Percentiles rank a stretch among this genome's conserved stretches.
Evolutionary conservation across 1,140 invertebrate genomes (phyloP).

Genomic region (Hestina assimilis): DNA sequence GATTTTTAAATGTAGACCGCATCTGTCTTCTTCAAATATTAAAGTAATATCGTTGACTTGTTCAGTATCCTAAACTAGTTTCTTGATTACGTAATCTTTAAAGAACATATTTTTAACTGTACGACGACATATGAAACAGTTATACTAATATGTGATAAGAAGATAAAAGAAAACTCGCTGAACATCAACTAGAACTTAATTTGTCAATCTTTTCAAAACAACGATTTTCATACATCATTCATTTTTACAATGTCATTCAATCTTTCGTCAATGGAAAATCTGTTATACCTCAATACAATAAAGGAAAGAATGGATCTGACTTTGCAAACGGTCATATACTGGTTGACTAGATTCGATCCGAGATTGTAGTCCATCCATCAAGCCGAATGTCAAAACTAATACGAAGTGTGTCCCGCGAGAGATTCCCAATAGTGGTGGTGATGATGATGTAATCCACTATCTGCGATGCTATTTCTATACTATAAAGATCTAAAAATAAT

Average conservation of each 20-base stretch:
- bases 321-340: conserved; percentile 45
- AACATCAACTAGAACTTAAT: conserved; percentile 38
- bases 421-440: conserved; percentile 51
- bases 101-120: too few relatives aligned
- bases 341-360: conserved; percentile 62
- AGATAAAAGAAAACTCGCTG: too few relatives aligned
- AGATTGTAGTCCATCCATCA: conserved; percentile 75
- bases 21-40: too few relatives aligned
- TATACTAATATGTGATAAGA: too few relatives aligned
- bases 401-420: conserved; percentile 71
- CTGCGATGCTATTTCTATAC: background rate
- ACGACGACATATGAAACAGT: too few relatives aligned
- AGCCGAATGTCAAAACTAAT: conserved; percentile 77
- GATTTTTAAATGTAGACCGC: too few relatives aligned
- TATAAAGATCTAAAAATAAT: too few relatives aligned
- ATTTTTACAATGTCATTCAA: conserved; percentile 21
- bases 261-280: conserved; percentile 21
- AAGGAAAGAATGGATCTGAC: conserved; percentile 16
- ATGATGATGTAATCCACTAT: background rate
- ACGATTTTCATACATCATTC: conserved; percentile 58
- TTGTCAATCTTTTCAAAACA: conserved; percentile 43
- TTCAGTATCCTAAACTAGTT: too few relatives aligned
- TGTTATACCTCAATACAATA: conserved; percentile 27
- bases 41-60: too few relatives aligned
- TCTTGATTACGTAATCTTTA: too few relatives aligned